Conservation (phyloP, 2,797 vertebrate genomes). For the Sebastes oblongus region DNA sequence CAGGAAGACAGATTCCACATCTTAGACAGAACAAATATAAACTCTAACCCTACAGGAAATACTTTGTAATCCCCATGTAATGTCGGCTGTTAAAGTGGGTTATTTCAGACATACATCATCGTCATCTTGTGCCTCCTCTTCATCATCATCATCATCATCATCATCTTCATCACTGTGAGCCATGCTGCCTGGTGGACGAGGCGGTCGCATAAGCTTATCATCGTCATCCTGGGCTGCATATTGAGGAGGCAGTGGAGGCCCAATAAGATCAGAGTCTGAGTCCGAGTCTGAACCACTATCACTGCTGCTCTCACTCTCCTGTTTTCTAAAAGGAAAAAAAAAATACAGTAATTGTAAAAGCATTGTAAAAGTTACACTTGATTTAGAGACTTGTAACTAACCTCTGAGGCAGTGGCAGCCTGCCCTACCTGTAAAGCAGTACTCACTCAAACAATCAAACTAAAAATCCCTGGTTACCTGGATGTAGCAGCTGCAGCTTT, state of each 20-base stretch:
- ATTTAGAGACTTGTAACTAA: background rate
- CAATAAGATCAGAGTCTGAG: conserved; percentile 82
- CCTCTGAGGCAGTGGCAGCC: background rate
- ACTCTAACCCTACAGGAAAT: background rate
- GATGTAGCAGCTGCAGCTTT: conserved; percentile 51
- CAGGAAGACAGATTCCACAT: background rate
- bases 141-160: conserved; percentile 48
- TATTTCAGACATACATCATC: conserved; percentile 74
- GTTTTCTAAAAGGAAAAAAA: conserved; percentile 50
- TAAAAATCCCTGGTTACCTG: conserved; percentile 73
- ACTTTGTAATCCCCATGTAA: background rate
- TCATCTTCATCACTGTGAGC: conserved; percentile 80
- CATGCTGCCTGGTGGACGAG: conserved; percentile 81
- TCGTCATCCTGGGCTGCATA: conserved; percentile 55
- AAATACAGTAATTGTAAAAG: background rate
- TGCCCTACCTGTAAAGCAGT: background rate
- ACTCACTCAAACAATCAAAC: background rate
- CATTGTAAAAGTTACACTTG: background rate
- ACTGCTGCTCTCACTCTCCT: conserved; percentile 67
- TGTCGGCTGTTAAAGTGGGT: background rate
- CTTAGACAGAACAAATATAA: background rate
- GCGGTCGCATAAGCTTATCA: conserved; percentile 82
- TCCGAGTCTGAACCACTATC: conserved; percentile 68
- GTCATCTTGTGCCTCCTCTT: conserved; percentile 67
- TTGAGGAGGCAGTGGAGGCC: conserved; percentile 80